A percentile compares a stretch with the other conserved stretches of the same genome.
phyloP scores from a whole-genome alignment of 2,113 vertebrate genomes.

The Gorsachius goisagi region DNA sequence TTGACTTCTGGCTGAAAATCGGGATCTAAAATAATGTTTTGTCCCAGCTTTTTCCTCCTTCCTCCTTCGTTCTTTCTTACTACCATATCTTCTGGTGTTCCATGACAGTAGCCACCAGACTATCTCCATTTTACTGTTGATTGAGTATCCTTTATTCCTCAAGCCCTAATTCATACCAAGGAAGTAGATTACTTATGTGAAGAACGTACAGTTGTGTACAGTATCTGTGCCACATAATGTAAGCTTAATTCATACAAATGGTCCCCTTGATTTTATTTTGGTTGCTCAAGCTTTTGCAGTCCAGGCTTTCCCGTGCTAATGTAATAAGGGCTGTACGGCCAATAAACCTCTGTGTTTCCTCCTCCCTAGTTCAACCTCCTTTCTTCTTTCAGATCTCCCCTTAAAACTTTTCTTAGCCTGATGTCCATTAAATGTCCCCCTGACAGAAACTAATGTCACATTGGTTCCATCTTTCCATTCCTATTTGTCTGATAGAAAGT shows the following conservation, averaged over 20 bases:
- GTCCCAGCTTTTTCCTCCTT: not conserved
- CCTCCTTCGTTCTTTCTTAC: not conserved
- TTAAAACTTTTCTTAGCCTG: not conserved
- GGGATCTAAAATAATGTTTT: not conserved
- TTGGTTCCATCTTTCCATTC: conserved; percentile 3
- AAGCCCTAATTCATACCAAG: not conserved
- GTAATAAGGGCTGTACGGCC: not conserved
- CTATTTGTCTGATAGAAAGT: not conserved
- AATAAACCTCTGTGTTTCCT: conserved; percentile 1
- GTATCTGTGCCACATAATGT: not conserved
- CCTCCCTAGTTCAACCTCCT: not conserved
- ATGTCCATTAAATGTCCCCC: not conserved
- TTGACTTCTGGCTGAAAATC: not conserved
- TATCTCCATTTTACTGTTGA: not conserved
- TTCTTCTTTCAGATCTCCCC: conserved; percentile 1
- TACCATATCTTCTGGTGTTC: not conserved
- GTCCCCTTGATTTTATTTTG: conserved; percentile 31
- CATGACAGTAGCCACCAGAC: not conserved
- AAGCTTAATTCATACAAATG: conserved; percentile 48
- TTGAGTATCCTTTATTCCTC: not conserved
- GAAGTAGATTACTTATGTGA: not conserved
- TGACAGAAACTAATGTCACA: conserved; percentile 7
- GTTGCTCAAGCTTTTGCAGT: conserved; percentile 3
- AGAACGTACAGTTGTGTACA: not conserved
- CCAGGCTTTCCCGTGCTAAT: conserved; percentile 9